These are phyloP conservation scores for Elymnias hypermnestra DNA, from an alignment of 1,140 invertebrate genomes.

Conservation along the genomic window DNA sequence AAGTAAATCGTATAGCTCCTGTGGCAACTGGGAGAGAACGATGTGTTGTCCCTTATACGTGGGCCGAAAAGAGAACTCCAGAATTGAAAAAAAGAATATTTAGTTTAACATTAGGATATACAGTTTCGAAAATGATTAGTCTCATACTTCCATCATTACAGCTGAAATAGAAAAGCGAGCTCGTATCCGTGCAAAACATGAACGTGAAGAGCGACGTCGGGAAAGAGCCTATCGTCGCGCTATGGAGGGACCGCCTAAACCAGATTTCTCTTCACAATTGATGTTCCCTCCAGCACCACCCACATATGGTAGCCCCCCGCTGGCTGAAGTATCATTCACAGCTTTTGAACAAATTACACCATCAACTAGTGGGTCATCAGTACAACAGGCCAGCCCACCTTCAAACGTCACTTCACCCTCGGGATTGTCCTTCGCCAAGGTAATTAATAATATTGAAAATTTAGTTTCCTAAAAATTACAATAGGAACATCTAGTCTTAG, in stretches of 20 bases:
- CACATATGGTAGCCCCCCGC: constrained; percentile 31
- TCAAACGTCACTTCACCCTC: constrained; percentile 27
- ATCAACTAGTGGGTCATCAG: constrained; percentile 12
- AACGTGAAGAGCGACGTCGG: constrained; percentile 55
- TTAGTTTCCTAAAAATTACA: too few relatives aligned
- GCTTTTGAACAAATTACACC: constrained; percentile 9
- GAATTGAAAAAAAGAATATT: too few relatives aligned
- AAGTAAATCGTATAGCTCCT: too few relatives aligned
- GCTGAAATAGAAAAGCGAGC: constrained; percentile 56
- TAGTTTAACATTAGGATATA: too few relatives aligned
- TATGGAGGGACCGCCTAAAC: constrained; percentile 50
- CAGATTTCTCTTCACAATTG: constrained; percentile 48
- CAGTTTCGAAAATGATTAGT: too few relatives aligned
- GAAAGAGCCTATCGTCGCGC: constrained; percentile 50
- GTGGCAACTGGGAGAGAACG: too few relatives aligned
- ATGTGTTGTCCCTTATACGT: too few relatives aligned
- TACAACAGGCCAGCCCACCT: constrained; percentile 20
- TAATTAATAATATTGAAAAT: too few relatives aligned
- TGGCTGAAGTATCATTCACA: constrained; percentile 11
- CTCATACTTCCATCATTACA: constrained; percentile 24
- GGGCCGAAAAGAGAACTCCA: too few relatives aligned
- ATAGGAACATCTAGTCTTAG: too few relatives aligned
- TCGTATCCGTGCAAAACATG: constrained; percentile 39
- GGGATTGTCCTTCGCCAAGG: constrained; percentile 79
- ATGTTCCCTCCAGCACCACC: constrained; percentile 44